A percentile compares a stretch with the other conserved stretches of the same genome.
These are phyloP conservation scores for Calidris pygmaea DNA, from an alignment of 2,113 vertebrate species.

Conservation along the genomic window DNA sequence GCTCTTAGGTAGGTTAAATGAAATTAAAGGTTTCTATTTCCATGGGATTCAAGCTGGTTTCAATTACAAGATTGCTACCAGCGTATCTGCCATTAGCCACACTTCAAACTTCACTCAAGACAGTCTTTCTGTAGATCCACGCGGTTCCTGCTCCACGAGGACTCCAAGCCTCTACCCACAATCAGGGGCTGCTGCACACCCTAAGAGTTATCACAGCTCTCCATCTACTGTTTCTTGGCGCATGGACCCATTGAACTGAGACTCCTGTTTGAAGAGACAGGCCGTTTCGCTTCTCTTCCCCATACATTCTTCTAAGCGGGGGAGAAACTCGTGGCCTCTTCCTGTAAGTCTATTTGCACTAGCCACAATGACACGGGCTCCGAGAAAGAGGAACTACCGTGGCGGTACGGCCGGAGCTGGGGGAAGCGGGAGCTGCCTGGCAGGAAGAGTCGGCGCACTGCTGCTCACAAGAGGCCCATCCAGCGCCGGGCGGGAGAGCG, in stretches of 20 bases:
- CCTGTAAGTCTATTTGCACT: accelerated
- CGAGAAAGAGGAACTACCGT: neutral
- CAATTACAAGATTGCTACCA: neutral
- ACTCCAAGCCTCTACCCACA: neutral
- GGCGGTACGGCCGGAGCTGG: accelerated
- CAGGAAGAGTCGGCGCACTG: neutral
- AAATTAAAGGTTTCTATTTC: conserved; percentile 11
- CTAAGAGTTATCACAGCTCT: accelerated
- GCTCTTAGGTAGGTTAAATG: neutral
- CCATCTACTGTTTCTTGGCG: accelerated
- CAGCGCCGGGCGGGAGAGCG: neutral
- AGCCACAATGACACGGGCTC: neutral
- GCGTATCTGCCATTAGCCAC: accelerated
- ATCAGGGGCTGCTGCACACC: neutral
- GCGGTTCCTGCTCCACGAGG: neutral
- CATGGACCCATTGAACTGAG: accelerated
- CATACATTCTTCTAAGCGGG: accelerated
- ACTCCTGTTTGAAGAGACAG: neutral
- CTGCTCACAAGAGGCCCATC: neutral
- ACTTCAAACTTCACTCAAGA: neutral
- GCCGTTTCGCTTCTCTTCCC: too few relatives aligned
- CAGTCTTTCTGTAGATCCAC: accelerated
- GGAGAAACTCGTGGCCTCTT: neutral
- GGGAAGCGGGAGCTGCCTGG: neutral
- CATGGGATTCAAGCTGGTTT: neutral